Evolutionary conservation across 2,888 invertebrate species (phyloP), one percentile per base, ranked within the genome.

Genomic region (Halocaridina rubra): DNA sequence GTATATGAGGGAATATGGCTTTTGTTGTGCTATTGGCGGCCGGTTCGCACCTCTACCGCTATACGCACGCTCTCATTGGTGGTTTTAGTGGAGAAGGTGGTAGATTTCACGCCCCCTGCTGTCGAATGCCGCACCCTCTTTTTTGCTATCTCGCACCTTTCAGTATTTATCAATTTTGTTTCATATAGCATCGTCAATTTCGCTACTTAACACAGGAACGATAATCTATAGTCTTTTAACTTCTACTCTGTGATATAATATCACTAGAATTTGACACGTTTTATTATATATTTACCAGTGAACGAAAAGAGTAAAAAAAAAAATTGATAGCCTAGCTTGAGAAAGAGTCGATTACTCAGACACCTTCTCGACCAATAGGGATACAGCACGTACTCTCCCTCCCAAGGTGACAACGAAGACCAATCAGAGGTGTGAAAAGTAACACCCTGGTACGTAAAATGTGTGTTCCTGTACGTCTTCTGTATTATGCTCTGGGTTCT

Each of bases 91-190:
- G 81, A 46, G 81, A 81, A 81, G 81, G 81, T 81, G 81, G 81
- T 81, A 81, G 76, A 81, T 81, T 81, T 81, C 81, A 81, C 81
- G 81, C 81, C 81, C 81, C 81, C 81, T 76, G 77, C 76, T 81
- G 77, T 32, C 59, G 81, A 81, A 77, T 81, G 77, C 81, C 81
- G 39, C 80, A 69, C 39, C 57, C 77, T 29, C 33, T 69, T 76
- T 77, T 72, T 81, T 77, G 22, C 16, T n/a, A n/a, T n/a, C n/a
- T 13, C 46, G 53, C 19, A 27, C 24, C 32, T 46, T 67, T 74
- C 67, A 13, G 4, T 74, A 24, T 33, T 16, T 16, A 16, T 27
- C 7, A 16, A 16, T 5, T 30, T 13, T 33, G n/a, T n/a, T n/a
- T n/a, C n/a, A n/a, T n/a, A n/a, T 13, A 46, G 0, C 10, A 0